These are phyloP conservation scores for Lottia gigantea DNA, from an alignment of 2,888 invertebrate genomes.

Conservation along the genomic window DNA sequence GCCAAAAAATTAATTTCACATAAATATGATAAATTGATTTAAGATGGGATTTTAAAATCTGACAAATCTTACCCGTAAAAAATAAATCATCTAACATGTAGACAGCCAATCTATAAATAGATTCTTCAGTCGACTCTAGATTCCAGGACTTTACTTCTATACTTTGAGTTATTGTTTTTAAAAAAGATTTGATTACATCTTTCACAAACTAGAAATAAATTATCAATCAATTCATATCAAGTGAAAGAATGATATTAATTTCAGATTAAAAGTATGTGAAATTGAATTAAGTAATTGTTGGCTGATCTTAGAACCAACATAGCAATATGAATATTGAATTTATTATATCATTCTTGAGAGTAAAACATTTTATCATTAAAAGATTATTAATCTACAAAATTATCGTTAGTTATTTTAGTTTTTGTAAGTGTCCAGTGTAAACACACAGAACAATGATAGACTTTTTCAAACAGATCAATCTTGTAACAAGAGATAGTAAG, in stretches of 20 bases:
- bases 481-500: too few relatives aligned
- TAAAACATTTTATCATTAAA: too few relatives aligned
- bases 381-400: too few relatives aligned
- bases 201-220: conserved; percentile 33
- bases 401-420: too few relatives aligned
- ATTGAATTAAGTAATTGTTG: too few relatives aligned
- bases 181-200: conserved; percentile 30
- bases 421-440: too few relatives aligned
- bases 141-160: conserved; percentile 43
- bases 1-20: not conserved
- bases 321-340: too few relatives aligned
- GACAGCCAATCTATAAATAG: conserved; percentile 31
- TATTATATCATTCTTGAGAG: too few relatives aligned
- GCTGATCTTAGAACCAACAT: too few relatives aligned
- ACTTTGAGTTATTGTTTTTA: conserved; percentile 29
- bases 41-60: not conserved
- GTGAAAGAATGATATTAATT: not conserved
- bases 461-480: too few relatives aligned
- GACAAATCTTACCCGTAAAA: conserved; percentile 25
- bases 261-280: not conserved
- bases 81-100: conserved; percentile 35
- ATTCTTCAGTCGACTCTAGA: conserved; percentile 28
- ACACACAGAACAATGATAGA: too few relatives aligned
- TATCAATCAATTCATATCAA: not conserved
- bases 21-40: not conserved